phyloP scores from a whole-genome alignment of 37 sponge, comb jelly and placozoan genomes.

The Theonella swinhoei region DNA sequence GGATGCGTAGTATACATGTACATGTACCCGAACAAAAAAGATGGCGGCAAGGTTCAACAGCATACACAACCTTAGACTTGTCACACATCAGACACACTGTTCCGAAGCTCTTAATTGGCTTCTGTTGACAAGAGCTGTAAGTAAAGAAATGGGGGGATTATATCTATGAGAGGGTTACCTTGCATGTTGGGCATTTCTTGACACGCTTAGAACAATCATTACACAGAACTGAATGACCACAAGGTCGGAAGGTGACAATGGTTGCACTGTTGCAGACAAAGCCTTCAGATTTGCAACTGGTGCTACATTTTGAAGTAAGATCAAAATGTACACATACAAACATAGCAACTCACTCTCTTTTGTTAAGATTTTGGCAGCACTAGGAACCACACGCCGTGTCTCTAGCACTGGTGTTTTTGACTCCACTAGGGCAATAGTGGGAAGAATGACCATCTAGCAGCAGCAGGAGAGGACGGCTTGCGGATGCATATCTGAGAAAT shows the following conservation, averaged over 20 bases:
- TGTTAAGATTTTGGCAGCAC: neutral
- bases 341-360: neutral
- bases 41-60: slow-evolving; percentile 2
- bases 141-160: too few species aligned
- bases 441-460: too few species aligned
- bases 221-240: slow-evolving; percentile 2
- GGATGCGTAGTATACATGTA: too few species aligned
- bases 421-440: too few species aligned
- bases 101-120: slow-evolving; percentile 1
- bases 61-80: neutral
- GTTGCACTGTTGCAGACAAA: neutral
- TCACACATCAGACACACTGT: neutral
- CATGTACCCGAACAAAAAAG: slow-evolving; percentile 6
- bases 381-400: neutral
- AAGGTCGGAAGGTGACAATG: slow-evolving; percentile 2
- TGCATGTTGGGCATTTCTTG: neutral
- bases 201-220: too few species aligned
- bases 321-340: neutral
- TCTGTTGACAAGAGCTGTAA: neutral
- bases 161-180: neutral
- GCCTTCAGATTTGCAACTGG: neutral
- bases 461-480: slow-evolving; percentile 21
- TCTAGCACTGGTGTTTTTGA: too few species aligned
- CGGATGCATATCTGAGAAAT: slow-evolving; percentile 27
- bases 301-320: neutral